Evolutionary conservation across 2,888 invertebrate genomes (phyloP).

Genomic region (Orthosia incerta): DNA sequence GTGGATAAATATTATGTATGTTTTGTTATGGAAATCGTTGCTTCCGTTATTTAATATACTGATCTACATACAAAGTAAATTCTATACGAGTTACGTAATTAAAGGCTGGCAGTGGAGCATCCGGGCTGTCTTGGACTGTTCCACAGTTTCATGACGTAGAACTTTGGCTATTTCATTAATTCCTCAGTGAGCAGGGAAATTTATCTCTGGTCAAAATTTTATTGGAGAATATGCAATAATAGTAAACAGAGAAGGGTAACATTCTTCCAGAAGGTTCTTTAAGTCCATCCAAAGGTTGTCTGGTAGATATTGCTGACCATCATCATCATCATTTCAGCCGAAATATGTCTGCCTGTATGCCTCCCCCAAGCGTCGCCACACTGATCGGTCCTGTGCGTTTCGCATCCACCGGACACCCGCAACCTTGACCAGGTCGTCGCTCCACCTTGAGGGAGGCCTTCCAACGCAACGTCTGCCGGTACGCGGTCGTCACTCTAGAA

Average conservation of each 20-base stretch:
- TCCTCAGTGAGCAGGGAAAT: background rate
- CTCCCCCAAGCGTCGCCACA: too few species aligned
- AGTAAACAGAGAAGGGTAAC: background rate
- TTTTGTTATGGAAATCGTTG: constrained; percentile 40
- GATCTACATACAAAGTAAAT: constrained; percentile 44
- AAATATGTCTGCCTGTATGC: too few species aligned
- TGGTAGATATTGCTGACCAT: too few species aligned
- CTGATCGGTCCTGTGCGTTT: too few species aligned
- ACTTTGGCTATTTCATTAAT: constrained; percentile 38
- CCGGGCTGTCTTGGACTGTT: constrained; percentile 27
- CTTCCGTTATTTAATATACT: constrained; percentile 36
- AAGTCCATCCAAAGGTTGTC: too few species aligned
- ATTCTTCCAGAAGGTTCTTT: too few species aligned
- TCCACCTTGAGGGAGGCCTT: too few species aligned
- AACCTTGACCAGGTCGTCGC: too few species aligned
- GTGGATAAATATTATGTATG: constrained; percentile 61
- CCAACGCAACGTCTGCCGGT: too few species aligned
- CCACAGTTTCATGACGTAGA: constrained; percentile 24
- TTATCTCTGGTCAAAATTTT: constrained; percentile 9
- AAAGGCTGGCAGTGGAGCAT: constrained; percentile 13
- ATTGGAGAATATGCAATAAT: background rate
- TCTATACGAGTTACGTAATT: constrained; percentile 32
- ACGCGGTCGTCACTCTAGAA: too few species aligned
- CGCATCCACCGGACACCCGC: too few species aligned
- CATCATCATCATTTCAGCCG: too few species aligned